A percentile compares a stretch with the other conserved stretches of the same genome.
Conservation (phyloP, 1,140 invertebrate genomes). For the Oncopodura yosiiana region DNA sequence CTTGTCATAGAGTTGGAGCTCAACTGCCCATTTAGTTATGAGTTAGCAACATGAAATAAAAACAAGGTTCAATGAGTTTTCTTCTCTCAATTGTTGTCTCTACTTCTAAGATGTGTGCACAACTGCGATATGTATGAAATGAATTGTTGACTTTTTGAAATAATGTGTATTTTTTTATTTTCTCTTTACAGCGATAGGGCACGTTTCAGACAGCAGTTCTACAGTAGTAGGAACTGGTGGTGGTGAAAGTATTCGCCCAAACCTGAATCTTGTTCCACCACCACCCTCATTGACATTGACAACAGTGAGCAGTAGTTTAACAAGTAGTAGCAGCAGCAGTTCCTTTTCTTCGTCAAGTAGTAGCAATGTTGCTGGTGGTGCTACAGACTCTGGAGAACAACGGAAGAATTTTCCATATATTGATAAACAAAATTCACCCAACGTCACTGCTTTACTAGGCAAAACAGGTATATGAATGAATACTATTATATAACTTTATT, state of each 20-base stretch:
- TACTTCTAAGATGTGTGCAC: no score
- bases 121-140: no score
- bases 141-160: no score
- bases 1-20: no score
- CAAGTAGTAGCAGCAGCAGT: neutral
- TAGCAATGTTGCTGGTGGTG: neutral
- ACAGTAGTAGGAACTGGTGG: no score
- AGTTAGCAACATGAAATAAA: no score
- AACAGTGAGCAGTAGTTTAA: neutral
- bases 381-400: neutral
- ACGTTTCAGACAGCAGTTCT: conserved; percentile 25
- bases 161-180: conserved; percentile 1
- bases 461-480: no score
- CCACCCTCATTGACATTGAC: neutral
- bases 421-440: conserved; percentile 62
- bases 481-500: no score
- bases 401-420: conserved; percentile 52
- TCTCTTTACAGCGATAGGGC: conserved; percentile 30
- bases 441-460: conserved; percentile 70
- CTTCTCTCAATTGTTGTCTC: no score
- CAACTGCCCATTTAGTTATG: no score
- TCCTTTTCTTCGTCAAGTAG: neutral
- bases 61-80: no score
- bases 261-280: conserved; percentile 5
- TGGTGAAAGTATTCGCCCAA: no score